Percentiles rank a stretch among this genome's conserved stretches.
Conservation (phyloP, 2,797 vertebrate species). For the Hapalemur alaotrensis region DNA sequence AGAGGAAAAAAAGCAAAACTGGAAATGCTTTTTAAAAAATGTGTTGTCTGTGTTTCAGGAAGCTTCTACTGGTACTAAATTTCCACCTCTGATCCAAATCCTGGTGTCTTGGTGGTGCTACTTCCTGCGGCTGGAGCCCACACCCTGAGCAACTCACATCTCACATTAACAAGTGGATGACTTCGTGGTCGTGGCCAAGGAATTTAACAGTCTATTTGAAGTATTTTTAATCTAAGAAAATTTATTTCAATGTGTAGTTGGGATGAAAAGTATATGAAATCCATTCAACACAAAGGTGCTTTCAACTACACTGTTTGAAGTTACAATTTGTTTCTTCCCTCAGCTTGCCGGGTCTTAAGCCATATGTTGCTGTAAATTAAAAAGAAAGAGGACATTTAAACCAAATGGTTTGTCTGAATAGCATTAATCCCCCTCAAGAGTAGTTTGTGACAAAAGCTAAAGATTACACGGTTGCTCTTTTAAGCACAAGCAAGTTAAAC, state of each 20-base stretch:
- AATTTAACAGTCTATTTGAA: not conserved
- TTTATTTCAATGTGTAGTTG: conserved; percentile 7
- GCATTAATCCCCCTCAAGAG: not conserved
- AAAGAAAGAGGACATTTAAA: not conserved
- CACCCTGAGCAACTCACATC: not conserved
- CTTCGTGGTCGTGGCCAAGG: conserved; percentile 1
- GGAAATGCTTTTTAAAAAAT: not conserved
- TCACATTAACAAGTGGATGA: not conserved
- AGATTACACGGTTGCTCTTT: not conserved
- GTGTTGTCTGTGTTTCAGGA: not conserved
- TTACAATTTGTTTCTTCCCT: not conserved
- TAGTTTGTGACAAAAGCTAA: conserved; percentile 17
- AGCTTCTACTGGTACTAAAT: not conserved
- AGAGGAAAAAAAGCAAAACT: not conserved
- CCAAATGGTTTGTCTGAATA: conserved; percentile 12
- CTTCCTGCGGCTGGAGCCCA: not conserved
- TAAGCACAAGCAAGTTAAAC: conserved; percentile 55
- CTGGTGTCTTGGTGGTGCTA: not conserved
- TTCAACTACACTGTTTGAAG: conserved; percentile 10
- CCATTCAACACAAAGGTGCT: conserved; percentile 22
- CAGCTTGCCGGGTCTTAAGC: not conserved
- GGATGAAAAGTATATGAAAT: conserved; percentile 41
- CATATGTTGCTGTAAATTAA: not conserved
- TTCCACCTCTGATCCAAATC: not conserved
- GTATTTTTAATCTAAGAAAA: conserved; percentile 37